phyloP scores from a whole-genome alignment of 1,140 invertebrate genomes.

The Diprion similis region DNA sequence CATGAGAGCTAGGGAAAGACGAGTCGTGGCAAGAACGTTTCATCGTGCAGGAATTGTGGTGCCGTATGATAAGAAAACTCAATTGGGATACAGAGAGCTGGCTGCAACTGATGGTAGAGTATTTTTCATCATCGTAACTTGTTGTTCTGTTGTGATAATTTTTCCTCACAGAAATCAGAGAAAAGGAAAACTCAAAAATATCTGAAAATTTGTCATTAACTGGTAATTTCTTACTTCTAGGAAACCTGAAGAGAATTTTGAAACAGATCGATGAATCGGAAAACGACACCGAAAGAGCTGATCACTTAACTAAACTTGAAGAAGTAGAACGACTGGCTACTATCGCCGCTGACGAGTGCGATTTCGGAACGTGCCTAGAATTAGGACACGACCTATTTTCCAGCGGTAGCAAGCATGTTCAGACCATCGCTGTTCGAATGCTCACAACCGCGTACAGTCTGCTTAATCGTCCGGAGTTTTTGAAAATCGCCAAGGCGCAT shows the following conservation, averaged over 20 bases:
- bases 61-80: constrained; percentile 80
- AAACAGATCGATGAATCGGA: constrained; percentile 69
- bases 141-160: neutral
- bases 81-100: constrained; percentile 81
- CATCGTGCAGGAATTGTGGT: constrained; percentile 90
- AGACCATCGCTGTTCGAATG: constrained; percentile 70
- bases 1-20: constrained; percentile 71
- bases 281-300: constrained; percentile 67
- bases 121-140: constrained; percentile 19
- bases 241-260: constrained; percentile 76
- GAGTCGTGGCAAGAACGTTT: constrained; percentile 80
- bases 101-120: constrained; percentile 75
- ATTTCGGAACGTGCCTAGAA: constrained; percentile 92
- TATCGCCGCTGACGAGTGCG: constrained; percentile 93
- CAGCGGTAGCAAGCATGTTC: constrained; percentile 73
- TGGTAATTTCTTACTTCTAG: constrained; percentile 58
- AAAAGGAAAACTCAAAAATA: constrained; percentile 22
- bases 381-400: constrained; percentile 86
- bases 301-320: constrained; percentile 71
- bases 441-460: constrained; percentile 81
- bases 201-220: constrained; percentile 14
- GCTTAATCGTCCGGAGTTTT: constrained; percentile 75
- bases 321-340: constrained; percentile 80
- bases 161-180: neutral
- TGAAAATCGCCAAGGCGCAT: constrained; percentile 76